These are phyloP conservation scores for Felis chaus DNA, from an alignment of 2,113 vertebrate species.

Conservation along the genomic window DNA sequence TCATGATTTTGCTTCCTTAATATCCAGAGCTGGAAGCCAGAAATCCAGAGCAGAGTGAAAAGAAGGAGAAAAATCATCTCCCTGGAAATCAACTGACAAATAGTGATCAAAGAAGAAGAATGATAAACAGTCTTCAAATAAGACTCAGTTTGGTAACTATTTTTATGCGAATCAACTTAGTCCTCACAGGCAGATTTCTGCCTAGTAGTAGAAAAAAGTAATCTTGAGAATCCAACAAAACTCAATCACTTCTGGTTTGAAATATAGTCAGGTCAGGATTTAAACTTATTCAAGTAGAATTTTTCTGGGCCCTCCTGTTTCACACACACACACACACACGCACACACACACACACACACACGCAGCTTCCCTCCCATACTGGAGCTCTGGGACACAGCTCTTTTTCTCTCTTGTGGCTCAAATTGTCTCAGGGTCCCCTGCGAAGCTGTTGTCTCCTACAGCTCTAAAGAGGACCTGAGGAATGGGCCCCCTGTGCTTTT, in stretches of 20 bases:
- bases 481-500: neutral
- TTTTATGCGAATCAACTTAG: neutral
- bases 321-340: neutral
- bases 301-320: neutral
- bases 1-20: neutral
- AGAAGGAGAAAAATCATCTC: neutral
- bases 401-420: neutral
- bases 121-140: neutral
- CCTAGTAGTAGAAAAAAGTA: neutral
- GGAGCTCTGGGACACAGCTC: neutral
- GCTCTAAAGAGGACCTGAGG: too few species aligned
- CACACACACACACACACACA: too few species aligned
- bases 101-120: neutral
- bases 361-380: fast-evolving
- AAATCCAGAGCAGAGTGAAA: neutral
- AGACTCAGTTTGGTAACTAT: neutral
- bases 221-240: neutral
- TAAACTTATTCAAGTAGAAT: neutral
- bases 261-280: neutral
- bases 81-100: neutral
- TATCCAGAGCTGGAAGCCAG: neutral
- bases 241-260: neutral
- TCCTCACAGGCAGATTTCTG: neutral
- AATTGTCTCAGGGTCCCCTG: neutral
- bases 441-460: neutral